Conservation (phyloP, 2,113 vertebrate species). For the Motacilla tschutschensis region DNA sequence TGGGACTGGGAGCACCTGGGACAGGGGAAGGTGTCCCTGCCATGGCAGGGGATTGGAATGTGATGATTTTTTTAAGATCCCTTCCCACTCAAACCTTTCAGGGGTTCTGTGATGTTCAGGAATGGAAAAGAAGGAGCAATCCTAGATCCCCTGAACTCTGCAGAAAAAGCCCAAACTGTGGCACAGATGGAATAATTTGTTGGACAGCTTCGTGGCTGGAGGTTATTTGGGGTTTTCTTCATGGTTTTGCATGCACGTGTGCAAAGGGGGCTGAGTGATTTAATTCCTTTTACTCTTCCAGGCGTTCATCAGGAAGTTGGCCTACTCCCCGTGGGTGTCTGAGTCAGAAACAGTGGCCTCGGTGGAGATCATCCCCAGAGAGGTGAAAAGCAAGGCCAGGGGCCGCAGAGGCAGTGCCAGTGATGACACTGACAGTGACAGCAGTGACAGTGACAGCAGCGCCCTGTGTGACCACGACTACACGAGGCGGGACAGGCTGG, state of each 20-base stretch:
- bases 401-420: neutral
- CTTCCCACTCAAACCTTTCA: neutral
- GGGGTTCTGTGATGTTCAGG: neutral
- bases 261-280: neutral
- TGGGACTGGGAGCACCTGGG: neutral
- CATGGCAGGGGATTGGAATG: neutral
- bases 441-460: slow-evolving; percentile 1
- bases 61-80: neutral
- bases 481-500: neutral
- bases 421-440: neutral
- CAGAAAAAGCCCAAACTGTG: neutral
- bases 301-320: neutral
- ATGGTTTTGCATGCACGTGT: neutral
- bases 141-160: neutral
- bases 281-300: neutral
- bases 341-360: neutral
- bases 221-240: neutral
- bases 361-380: slow-evolving; percentile 35
- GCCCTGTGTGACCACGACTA: neutral
- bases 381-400: slow-evolving; percentile 29
- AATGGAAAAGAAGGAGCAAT: neutral
- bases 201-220: neutral
- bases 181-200: neutral
- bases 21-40: neutral
- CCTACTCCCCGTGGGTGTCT: neutral